Conservation (phyloP, 2,113 vertebrate species). For the Lycocorax pyrrhopterus region DNA sequence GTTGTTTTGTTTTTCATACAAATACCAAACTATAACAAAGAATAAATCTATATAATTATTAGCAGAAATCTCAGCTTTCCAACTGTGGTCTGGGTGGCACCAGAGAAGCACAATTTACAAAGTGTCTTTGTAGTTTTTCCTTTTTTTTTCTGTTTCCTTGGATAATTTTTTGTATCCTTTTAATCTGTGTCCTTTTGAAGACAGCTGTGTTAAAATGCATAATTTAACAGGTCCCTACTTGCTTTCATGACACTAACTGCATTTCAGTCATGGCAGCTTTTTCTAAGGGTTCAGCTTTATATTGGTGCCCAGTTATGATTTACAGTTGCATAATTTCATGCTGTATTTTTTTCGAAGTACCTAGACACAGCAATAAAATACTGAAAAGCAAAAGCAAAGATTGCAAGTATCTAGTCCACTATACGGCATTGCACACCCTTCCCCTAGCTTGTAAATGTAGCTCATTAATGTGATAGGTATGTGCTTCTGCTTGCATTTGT, state of each 20-base stretch:
- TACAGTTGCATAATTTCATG: background rate
- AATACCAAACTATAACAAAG: background rate
- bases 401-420: background rate
- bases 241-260: background rate
- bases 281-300: background rate
- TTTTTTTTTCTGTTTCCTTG: background rate
- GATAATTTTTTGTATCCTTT: background rate
- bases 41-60: background rate
- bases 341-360: background rate
- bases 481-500: background rate
- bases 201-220: background rate
- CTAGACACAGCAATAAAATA: background rate
- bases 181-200: slow-evolving; percentile 3
- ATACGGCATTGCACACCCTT: background rate
- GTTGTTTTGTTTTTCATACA: background rate
- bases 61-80: background rate
- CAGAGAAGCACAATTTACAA: background rate
- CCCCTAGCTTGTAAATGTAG: background rate
- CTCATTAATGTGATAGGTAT: background rate
- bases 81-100: background rate
- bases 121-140: background rate
- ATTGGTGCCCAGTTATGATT: slow-evolving; percentile 33
- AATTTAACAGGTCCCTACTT: slow-evolving; percentile 46
- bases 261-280: slow-evolving; percentile 24
- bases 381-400: background rate